Evolutionary conservation across 2,797 vertebrate genomes (phyloP).

Genomic region (Geotrypetes seraphini): DNA sequence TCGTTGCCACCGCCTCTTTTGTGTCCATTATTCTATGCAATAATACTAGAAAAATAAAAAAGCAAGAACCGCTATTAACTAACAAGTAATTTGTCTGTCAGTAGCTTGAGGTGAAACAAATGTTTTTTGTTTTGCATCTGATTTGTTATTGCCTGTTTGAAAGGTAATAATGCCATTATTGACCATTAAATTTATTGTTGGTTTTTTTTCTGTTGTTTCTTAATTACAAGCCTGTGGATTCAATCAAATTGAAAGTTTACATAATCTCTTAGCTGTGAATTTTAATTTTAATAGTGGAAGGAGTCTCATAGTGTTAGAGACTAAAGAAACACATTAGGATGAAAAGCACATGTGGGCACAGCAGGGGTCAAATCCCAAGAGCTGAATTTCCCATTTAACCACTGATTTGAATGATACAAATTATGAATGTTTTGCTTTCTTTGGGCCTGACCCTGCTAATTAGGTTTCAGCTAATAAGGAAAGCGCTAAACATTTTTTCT

Average conservation of each 20-base stretch:
- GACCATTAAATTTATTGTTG: neutral
- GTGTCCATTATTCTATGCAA: neutral
- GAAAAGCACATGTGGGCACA: neutral
- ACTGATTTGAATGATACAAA: too few relatives aligned
- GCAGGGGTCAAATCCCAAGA: neutral
- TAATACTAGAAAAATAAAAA: neutral
- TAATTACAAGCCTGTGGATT: neutral
- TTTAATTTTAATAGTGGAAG: neutral
- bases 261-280: slow-evolving; percentile 1
- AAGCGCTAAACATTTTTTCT: neutral
- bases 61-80: neutral
- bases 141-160: neutral
- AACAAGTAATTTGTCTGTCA: neutral
- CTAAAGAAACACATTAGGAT: too few relatives aligned
- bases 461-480: slow-evolving; percentile 3
- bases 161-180: neutral
- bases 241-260: neutral
- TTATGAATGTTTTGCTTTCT: too few relatives aligned
- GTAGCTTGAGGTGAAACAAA: neutral
- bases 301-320: slow-evolving; percentile 1
- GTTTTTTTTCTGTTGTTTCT: too few relatives aligned
- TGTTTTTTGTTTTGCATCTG: neutral
- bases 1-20: neutral
- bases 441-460: neutral
- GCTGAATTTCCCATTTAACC: slow-evolving; percentile 3